These are phyloP conservation scores for Pseudococcus viburni DNA, from an alignment of 2,888 invertebrate species.

Conservation along the genomic window DNA sequence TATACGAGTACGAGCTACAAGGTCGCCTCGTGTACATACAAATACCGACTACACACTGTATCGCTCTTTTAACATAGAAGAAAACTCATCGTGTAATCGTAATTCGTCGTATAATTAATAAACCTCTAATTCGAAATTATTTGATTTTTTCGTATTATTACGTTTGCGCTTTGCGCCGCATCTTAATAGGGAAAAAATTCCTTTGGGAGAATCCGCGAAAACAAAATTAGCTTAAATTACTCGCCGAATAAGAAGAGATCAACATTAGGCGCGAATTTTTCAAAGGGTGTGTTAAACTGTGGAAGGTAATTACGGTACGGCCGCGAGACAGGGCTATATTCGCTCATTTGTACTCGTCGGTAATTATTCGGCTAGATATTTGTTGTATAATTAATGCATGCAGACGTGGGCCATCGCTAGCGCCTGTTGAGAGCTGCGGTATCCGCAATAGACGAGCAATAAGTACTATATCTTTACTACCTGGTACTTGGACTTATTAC, in stretches of 20 bases:
- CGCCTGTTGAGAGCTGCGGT: too few relatives aligned
- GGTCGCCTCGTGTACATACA: conserved; percentile 1
- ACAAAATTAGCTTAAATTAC: conserved; percentile 10
- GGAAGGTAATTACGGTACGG: neutral
- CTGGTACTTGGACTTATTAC: too few relatives aligned
- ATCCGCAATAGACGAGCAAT: neutral
- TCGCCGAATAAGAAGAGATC: neutral
- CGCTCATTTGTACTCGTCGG: neutral
- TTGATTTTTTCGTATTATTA: conserved; percentile 2
- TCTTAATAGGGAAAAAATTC: neutral
- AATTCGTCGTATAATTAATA: conserved; percentile 3
- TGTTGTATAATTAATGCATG: neutral
- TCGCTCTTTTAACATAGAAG: neutral
- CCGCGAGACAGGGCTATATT: neutral
- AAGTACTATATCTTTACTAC: too few relatives aligned
- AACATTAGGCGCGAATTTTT: neutral
- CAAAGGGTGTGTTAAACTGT: neutral
- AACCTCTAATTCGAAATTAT: neutral
- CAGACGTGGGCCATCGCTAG: neutral
- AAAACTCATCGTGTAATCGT: neutral
- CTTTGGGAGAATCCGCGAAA: neutral
- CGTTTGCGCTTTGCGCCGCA: neutral
- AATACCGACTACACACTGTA: neutral
- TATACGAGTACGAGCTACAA: neutral
- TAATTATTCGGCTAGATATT: neutral